phyloP scores from a whole-genome alignment of 2,113 vertebrate species.

The Prionailurus viverrinus region DNA sequence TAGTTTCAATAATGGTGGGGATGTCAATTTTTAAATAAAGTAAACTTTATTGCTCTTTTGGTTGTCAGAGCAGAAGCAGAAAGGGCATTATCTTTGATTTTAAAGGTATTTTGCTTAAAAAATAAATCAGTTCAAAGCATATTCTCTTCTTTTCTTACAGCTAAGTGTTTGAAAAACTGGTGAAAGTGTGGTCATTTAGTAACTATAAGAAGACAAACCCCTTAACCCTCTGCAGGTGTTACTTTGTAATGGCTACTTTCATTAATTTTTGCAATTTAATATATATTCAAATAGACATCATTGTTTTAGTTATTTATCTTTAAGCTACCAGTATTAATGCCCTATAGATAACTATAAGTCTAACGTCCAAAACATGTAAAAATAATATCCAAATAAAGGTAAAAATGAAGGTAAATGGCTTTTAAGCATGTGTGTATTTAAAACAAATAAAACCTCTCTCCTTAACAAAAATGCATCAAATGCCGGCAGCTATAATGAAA shows the following conservation, averaged over 20 bases:
- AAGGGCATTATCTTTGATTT: conserved; percentile 27
- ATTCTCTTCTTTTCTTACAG: not conserved
- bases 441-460: not conserved
- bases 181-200: not conserved
- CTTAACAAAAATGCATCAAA: not conserved
- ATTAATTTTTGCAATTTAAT: conserved; percentile 3
- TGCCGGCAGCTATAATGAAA: not conserved
- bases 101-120: conserved; percentile 47
- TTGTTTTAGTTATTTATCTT: not conserved
- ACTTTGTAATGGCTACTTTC: not conserved
- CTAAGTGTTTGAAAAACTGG: not conserved
- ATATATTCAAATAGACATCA: not conserved
- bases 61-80: not conserved
- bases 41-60: not conserved
- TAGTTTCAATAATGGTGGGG: not conserved
- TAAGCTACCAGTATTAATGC: not conserved
- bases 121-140: not conserved
- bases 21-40: not conserved
- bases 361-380: not conserved
- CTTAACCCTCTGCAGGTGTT: not conserved
- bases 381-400: not conserved
- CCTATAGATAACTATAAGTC: not conserved
- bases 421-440: not conserved
- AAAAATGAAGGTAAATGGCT: conserved; percentile 4
- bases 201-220: not conserved